phyloP scores from a whole-genome alignment of 2,113 vertebrate genomes.

The Symphodus melops region DNA sequence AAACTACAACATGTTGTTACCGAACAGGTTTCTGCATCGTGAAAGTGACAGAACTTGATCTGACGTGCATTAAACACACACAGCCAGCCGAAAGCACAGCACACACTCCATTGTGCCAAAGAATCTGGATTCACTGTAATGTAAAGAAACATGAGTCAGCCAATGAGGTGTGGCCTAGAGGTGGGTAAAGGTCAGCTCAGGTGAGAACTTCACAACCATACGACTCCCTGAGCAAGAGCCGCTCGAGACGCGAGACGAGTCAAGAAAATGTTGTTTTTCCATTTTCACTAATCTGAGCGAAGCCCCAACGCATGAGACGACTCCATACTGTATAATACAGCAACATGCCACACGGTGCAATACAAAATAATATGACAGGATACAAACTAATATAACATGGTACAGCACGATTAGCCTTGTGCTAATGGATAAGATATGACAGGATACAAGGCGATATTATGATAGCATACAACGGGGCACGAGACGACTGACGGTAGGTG shows the following conservation, averaged over 20 bases:
- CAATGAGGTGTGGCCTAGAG: background rate
- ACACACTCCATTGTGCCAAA: background rate
- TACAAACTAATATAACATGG: too few species aligned
- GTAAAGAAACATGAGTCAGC: background rate
- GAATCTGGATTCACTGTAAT: background rate
- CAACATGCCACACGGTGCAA: too few species aligned
- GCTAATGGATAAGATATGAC: too few species aligned
- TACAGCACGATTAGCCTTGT: too few species aligned
- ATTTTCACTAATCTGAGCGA: background rate
- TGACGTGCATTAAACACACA: background rate
- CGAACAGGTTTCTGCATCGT: too few species aligned
- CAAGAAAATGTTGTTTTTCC: background rate
- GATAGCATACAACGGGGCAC: background rate
- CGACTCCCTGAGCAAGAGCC: conserved; percentile 4
- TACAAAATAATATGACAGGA: too few species aligned
- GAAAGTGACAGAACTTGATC: background rate
- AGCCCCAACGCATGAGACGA: too few species aligned
- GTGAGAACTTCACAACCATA: background rate
- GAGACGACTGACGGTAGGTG: too few species aligned
- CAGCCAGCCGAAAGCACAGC: background rate
- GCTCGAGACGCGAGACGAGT: background rate
- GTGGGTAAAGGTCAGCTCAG: background rate
- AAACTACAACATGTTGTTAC: too few species aligned
- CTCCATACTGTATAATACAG: too few species aligned
- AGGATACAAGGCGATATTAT: background rate